phyloP scores from a whole-genome alignment of 2,797 vertebrate genomes.

The Ceryle rudis region DNA sequence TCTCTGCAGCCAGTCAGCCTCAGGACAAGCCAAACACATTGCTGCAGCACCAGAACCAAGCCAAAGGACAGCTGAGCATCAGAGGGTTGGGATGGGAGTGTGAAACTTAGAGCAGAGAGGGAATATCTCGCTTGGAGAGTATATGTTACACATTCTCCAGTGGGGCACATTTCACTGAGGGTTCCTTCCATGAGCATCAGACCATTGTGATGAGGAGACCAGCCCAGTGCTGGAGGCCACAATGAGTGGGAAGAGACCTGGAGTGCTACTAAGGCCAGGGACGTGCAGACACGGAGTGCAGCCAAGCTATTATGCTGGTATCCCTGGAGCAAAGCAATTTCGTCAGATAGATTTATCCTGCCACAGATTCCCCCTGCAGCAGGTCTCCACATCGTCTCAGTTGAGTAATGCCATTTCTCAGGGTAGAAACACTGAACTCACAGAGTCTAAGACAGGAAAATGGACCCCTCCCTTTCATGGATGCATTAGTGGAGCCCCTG shows the following conservation, averaged over 20 bases:
- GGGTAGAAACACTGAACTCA: neutral
- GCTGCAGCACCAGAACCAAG: neutral
- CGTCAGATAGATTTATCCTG: neutral
- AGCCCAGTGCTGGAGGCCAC: neutral
- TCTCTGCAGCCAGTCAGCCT: neutral
- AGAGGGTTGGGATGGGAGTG: neutral
- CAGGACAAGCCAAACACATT: neutral
- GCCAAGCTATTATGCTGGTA: neutral
- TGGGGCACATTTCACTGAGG: neutral
- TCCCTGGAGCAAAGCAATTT: neutral
- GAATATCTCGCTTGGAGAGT: neutral
- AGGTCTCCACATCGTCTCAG: neutral
- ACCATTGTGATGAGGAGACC: neutral
- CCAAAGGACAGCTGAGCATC: neutral
- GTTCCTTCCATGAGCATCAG: neutral
- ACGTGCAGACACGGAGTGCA: neutral
- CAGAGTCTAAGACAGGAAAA: neutral
- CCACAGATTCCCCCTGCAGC: neutral
- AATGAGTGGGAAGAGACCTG: neutral
- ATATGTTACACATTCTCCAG: fast-evolving
- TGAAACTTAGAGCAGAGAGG: neutral
- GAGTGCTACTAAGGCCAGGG: neutral
- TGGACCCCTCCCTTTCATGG: neutral
- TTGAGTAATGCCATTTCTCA: neutral
- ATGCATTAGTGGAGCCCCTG: neutral